These are phyloP conservation scores for Bombus vancouverensis DNA, from an alignment of 1,140 invertebrate species.

Conservation along the genomic window DNA sequence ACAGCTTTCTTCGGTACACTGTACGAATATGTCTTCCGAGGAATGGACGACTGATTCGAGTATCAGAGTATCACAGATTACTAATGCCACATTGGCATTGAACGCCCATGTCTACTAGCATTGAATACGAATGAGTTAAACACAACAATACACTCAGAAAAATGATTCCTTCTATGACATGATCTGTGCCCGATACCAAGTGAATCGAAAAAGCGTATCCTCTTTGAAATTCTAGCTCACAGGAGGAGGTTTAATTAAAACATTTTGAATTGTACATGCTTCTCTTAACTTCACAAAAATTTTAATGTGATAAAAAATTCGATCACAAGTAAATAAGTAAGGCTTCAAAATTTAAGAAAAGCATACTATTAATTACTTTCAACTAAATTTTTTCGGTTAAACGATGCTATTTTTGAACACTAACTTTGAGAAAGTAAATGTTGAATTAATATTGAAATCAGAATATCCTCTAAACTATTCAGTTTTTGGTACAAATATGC, in stretches of 20 bases:
- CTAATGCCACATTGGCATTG: constrained; percentile 35
- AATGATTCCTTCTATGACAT: constrained; percentile 3
- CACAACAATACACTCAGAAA: neutral
- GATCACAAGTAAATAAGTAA: neutral
- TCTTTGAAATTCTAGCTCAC: neutral
- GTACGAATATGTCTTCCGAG: neutral
- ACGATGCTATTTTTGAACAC: neutral
- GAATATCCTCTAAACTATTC: neutral
- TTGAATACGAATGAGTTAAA: constrained; percentile 32
- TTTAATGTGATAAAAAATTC: neutral
- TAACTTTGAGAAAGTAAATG: neutral
- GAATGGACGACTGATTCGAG: constrained; percentile 27
- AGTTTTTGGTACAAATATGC: neutral
- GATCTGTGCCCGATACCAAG: neutral
- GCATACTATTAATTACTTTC: too few relatives aligned
- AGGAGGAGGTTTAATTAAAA: too few relatives aligned
- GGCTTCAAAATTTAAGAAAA: too few relatives aligned
- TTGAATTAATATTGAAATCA: neutral
- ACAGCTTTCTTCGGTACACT: constrained; percentile 14
- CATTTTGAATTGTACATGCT: neutral
- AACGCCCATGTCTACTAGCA: constrained; percentile 15
- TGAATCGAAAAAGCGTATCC: neutral
- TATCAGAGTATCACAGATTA: neutral
- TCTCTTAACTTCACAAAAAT: neutral
- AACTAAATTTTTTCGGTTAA: too few relatives aligned